Conservation (phyloP, 2,113 vertebrate genomes). For the Astur gentilis region DNA sequence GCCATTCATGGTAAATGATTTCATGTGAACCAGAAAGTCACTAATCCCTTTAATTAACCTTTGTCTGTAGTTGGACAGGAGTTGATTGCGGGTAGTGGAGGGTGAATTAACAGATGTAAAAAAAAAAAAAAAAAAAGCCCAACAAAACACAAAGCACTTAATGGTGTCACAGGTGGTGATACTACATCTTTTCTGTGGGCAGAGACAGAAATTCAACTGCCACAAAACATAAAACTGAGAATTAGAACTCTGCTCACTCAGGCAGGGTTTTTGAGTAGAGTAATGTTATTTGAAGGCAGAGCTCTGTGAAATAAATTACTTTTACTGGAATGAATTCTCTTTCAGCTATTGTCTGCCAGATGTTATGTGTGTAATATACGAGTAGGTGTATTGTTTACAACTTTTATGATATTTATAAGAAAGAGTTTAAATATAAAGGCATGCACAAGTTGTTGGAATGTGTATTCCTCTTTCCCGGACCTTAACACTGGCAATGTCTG, state of each 20-base stretch:
- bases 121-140: neutral
- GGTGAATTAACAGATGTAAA: neutral
- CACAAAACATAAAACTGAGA: neutral
- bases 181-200: neutral
- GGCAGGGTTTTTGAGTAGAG: neutral
- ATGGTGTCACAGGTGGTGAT: neutral
- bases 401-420: neutral
- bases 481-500: neutral
- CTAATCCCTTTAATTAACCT: neutral
- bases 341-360: neutral
- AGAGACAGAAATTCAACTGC: neutral
- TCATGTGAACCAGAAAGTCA: neutral
- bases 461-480: neutral
- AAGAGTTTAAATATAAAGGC: neutral
- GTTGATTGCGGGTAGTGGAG: neutral
- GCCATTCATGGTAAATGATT: neutral
- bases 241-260: neutral
- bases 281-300: neutral
- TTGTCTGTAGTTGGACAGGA: neutral
- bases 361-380: neutral
- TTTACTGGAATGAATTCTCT: neutral
- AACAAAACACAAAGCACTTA: neutral
- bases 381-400: neutral
- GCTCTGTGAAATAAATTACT: neutral
- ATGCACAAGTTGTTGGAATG: neutral